Percentiles rank a stretch among this genome's conserved stretches.
These are phyloP conservation scores for Ornithorhynchus anatinus DNA, from an alignment of 2,113 vertebrate genomes.

Conservation along the genomic window DNA sequence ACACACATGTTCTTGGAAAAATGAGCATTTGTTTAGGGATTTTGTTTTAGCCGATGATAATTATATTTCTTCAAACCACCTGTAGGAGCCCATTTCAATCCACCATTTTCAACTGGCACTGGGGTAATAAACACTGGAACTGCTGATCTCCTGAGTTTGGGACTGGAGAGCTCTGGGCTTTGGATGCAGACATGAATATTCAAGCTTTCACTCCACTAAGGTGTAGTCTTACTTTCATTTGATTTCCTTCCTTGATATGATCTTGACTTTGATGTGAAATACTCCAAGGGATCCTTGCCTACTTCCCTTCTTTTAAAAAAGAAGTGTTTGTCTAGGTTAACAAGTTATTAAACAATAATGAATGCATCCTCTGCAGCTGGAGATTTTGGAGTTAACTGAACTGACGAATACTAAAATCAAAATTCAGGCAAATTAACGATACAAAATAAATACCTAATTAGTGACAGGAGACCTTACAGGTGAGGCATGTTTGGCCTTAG, in stretches of 20 bases:
- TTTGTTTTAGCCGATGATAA: no score
- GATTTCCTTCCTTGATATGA: background rate
- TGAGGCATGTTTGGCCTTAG: background rate
- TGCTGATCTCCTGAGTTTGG: no score
- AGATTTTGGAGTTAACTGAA: slow-evolving; percentile 33
- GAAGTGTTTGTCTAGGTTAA: slow-evolving; percentile 15
- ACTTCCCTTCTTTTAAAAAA: background rate
- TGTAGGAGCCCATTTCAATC: no score
- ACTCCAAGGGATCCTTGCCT: background rate
- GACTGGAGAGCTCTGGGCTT: no score
- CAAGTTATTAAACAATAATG: slow-evolving; percentile 22
- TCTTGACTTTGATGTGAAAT: background rate
- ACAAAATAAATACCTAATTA: slow-evolving; percentile 14
- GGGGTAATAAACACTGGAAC: no score
- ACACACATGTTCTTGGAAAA: no score
- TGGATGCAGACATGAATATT: no score
- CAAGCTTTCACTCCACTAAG: background rate
- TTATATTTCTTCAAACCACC: no score
- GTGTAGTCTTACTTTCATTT: background rate
- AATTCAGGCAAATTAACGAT: slow-evolving; percentile 29
- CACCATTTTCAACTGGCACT: no score
- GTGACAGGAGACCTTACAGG: background rate
- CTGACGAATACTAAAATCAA: background rate
- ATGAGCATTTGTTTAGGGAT: no score
- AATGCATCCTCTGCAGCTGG: slow-evolving; percentile 11